Conservation (phyloP, 2,113 vertebrate species). For the Chroicocephalus ridibundus region DNA sequence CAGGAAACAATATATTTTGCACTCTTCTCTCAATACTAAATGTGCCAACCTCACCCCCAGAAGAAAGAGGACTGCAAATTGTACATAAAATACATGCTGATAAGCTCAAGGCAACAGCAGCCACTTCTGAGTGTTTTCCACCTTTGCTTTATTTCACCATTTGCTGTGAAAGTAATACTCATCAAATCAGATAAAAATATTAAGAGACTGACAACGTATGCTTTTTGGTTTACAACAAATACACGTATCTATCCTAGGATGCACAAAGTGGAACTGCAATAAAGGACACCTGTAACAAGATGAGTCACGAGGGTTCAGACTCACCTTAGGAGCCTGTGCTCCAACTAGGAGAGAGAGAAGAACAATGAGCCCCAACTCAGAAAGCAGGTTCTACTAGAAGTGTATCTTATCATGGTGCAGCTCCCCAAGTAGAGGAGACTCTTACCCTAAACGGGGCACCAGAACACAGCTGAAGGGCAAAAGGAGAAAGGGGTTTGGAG, state of each 20-base stretch:
- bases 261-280: neutral
- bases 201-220: neutral
- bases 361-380: neutral
- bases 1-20: neutral
- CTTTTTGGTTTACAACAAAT: neutral
- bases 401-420: neutral
- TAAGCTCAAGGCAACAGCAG: neutral
- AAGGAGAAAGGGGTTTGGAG: neutral
- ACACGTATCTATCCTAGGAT: neutral
- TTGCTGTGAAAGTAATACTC: neutral
- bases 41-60: neutral
- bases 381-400: neutral
- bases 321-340: neutral
- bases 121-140: neutral
- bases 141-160: neutral
- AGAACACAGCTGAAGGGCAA: neutral
- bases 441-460: neutral
- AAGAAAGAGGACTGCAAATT: neutral
- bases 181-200: neutral
- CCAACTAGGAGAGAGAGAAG: neutral
- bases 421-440: neutral
- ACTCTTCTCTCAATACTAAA: neutral
- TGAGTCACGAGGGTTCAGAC: neutral
- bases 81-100: neutral
- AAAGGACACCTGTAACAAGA: neutral